Conservation (phyloP, 2,888 invertebrate species). For the Drosophila anceps region DNA sequence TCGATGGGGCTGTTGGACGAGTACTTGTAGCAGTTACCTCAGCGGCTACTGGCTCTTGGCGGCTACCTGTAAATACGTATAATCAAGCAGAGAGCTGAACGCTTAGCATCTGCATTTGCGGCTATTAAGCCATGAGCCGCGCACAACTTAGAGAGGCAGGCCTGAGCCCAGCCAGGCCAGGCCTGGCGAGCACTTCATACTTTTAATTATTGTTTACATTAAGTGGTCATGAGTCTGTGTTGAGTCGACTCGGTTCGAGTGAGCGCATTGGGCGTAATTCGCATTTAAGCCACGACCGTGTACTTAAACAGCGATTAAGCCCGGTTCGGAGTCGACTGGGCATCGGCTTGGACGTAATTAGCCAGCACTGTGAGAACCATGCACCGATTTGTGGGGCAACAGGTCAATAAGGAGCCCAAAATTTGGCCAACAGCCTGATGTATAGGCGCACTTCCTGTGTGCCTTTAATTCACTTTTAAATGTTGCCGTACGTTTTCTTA, state of each 20-base stretch:
- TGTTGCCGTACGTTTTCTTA: slow-evolving; percentile 41
- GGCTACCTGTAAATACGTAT: slow-evolving; percentile 42
- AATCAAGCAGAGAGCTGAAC: slow-evolving; percentile 58
- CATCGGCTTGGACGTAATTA: slow-evolving; percentile 60
- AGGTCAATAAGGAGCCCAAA: slow-evolving; percentile 58
- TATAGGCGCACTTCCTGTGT: slow-evolving; percentile 60
- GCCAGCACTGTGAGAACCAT: slow-evolving; percentile 68
- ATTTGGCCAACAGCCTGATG: slow-evolving; percentile 21
- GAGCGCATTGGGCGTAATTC: slow-evolving; percentile 79
- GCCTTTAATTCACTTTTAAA: slow-evolving; percentile 74
- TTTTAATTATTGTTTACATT: slow-evolving; percentile 82
- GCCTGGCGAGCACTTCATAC: slow-evolving; percentile 44
- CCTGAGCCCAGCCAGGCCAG: slow-evolving; percentile 30
- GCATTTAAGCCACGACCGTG: slow-evolving; percentile 75
- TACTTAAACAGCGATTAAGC: slow-evolving; percentile 81
- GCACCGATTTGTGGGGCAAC: slow-evolving; percentile 68
- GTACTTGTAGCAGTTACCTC: slow-evolving; percentile 11
- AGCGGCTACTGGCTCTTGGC: slow-evolving; percentile 11
- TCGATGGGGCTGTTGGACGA: slow-evolving; percentile 33
- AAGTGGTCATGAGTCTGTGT: slow-evolving; percentile 77
- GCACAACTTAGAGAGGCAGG: slow-evolving; percentile 23
- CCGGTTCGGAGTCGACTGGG: slow-evolving; percentile 17
- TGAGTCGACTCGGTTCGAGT: slow-evolving; percentile 35
- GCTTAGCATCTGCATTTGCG: slow-evolving; percentile 62
- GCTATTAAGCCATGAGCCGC: slow-evolving; percentile 73